Conservation (phyloP, 2,113 vertebrate species). For the Archocentrus centrarchus region DNA sequence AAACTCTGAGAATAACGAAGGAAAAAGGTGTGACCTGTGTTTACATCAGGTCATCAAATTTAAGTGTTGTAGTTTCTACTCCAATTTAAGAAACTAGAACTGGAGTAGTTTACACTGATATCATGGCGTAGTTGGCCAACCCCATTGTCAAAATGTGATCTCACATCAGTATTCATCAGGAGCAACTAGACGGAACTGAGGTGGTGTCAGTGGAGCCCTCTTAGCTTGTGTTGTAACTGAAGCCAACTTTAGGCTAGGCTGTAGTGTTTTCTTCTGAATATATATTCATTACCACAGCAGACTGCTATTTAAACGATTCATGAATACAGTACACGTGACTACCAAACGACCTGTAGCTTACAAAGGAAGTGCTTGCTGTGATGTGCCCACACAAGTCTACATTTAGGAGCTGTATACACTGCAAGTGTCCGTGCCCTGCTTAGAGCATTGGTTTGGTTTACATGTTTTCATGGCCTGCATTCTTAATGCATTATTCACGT, state of each 20-base stretch:
- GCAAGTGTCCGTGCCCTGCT: neutral
- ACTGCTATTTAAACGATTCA: neutral
- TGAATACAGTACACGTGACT: neutral
- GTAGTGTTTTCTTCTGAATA: neutral
- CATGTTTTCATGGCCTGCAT: neutral
- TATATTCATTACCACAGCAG: neutral
- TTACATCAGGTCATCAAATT: neutral
- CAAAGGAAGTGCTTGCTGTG: neutral
- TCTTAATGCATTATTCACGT: neutral
- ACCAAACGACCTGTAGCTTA: slow-evolving; percentile 1
- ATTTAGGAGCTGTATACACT: neutral
- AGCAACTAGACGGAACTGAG: neutral
- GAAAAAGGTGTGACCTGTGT: neutral
- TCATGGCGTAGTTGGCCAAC: neutral
- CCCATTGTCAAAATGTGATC: neutral
- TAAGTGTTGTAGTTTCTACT: no score
- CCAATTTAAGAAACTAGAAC: neutral
- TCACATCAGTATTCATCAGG: neutral
- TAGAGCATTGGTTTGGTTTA: neutral
- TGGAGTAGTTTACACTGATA: neutral
- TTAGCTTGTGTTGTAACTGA: neutral
- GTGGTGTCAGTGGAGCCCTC: neutral
- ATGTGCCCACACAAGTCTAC: neutral
- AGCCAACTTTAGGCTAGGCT: neutral
- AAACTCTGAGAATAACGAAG: neutral